A percentile compares a stretch with the other conserved stretches of the same genome.
Evolutionary conservation across 2,113 vertebrate genomes (phyloP).

Genomic region (Acrocephalus arundinaceus): DNA sequence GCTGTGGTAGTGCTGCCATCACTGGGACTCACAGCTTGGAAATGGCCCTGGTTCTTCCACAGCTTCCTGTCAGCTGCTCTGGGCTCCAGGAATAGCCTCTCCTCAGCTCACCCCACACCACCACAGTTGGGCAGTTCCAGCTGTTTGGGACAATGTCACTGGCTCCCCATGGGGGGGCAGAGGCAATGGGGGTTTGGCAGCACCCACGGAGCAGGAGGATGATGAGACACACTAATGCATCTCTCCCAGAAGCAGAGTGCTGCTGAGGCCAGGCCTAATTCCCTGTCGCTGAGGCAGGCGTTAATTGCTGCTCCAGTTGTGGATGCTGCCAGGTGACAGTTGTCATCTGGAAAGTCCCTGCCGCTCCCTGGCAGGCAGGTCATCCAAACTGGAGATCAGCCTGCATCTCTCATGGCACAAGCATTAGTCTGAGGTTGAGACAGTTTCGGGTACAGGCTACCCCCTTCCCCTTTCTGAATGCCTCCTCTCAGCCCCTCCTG

Average conservation of each 20-base stretch:
- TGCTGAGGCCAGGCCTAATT: neutral
- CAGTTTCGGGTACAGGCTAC: neutral
- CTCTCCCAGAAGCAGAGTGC: neutral
- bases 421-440: neutral
- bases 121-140: neutral
- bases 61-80: conserved; percentile 26
- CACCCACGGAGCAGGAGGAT: neutral
- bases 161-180: rapidly evolving
- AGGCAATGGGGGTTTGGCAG: neutral
- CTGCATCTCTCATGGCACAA: neutral
- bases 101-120: neutral
- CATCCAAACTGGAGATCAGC: neutral
- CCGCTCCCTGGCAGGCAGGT: neutral
- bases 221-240: neutral
- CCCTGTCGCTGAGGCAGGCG: neutral
- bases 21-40: rapidly evolving
- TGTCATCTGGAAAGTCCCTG: conserved; percentile 64
- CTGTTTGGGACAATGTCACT: neutral
- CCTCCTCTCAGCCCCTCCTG: neutral
- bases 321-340: conserved; percentile 25
- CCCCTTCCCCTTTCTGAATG: neutral
- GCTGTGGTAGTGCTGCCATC: neutral
- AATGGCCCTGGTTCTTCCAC: neutral
- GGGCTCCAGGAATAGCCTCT: neutral
- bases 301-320: conserved; percentile 1